Evolutionary conservation across 2,113 vertebrate species (phyloP).

Genomic region (Spermophilus dauricus): DNA sequence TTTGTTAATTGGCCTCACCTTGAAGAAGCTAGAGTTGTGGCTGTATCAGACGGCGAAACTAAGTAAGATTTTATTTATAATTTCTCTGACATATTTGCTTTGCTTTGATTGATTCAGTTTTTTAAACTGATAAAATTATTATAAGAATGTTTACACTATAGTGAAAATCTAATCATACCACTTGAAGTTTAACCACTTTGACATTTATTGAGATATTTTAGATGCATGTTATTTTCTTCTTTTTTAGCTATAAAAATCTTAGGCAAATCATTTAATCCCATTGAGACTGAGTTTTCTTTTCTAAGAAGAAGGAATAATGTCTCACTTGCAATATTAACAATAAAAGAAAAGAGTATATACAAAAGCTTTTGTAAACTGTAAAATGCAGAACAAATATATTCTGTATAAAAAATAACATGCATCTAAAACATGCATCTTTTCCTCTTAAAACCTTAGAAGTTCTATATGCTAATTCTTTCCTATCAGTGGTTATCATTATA

Average conservation of each 20-base stretch:
- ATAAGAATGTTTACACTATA: neutral
- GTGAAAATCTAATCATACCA: neutral
- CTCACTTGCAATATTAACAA: neutral
- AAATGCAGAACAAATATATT: slow-evolving; percentile 42
- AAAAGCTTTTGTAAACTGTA: neutral
- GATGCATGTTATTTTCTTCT: neutral
- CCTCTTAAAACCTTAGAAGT: slow-evolving; percentile 35
- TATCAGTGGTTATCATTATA: slow-evolving; percentile 13
- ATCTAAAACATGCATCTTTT: neutral
- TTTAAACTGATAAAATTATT: slow-evolving; percentile 37
- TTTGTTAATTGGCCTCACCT: slow-evolving; percentile 99
- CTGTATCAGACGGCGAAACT: slow-evolving; percentile 96
- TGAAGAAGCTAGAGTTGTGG: slow-evolving; percentile 96
- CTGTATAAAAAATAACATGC: slow-evolving; percentile 1
- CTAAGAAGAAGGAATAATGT: neutral
- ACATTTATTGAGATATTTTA: slow-evolving; percentile 44
- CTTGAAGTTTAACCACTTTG: neutral
- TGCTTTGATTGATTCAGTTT: slow-evolving; percentile 53
- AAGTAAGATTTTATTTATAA: slow-evolving; percentile 85
- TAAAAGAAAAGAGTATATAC: slow-evolving; percentile 50
- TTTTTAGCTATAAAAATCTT: neutral
- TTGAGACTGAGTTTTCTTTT: neutral
- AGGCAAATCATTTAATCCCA: slow-evolving; percentile 37
- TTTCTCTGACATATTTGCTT: slow-evolving; percentile 41
- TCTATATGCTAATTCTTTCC: slow-evolving; percentile 50